phyloP scores from a whole-genome alignment of 2,888 invertebrate species.

The Empis livida region DNA sequence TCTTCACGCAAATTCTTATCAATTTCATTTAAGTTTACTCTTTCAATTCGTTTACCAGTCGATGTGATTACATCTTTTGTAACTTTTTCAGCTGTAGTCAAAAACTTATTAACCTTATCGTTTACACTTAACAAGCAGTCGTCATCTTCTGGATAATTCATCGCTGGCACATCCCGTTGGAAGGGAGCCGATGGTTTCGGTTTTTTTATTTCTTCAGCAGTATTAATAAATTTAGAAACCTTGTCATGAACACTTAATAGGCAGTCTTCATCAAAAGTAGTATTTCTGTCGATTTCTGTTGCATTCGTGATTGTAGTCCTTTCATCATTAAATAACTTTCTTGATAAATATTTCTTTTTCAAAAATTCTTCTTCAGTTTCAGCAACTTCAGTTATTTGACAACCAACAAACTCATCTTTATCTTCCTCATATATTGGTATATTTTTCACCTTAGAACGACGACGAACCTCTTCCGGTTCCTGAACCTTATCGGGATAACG shows the following conservation, averaged over 20 bases:
- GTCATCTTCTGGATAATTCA: conserved; percentile 36
- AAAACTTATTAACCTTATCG: conserved; percentile 50
- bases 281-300: conserved; percentile 17
- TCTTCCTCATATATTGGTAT: conserved; percentile 46
- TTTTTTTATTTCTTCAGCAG: conserved; percentile 37
- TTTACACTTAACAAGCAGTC: conserved; percentile 48
- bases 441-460: conserved; percentile 36
- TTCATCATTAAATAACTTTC: conserved; percentile 14
- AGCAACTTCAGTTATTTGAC: conserved; percentile 41
- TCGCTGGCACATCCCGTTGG: conserved; percentile 26
- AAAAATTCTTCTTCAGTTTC: conserved; percentile 24
- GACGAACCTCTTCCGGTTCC: conserved; percentile 56
- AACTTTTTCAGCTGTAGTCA: conserved; percentile 46
- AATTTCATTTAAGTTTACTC: conserved; percentile 42
- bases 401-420: conserved; percentile 28
- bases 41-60: conserved; percentile 26
- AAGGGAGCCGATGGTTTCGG: conserved; percentile 29
- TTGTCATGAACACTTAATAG: conserved; percentile 55
- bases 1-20: conserved; percentile 45
- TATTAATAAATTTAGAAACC: conserved; percentile 50
- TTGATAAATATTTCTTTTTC: not conserved
- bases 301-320: conserved; percentile 6
- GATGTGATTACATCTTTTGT: conserved; percentile 31
- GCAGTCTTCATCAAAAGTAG: conserved; percentile 45
- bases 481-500: conserved; percentile 61